Conservation (phyloP, 2,113 vertebrate genomes). For the Ageneiosus marmoratus region DNA sequence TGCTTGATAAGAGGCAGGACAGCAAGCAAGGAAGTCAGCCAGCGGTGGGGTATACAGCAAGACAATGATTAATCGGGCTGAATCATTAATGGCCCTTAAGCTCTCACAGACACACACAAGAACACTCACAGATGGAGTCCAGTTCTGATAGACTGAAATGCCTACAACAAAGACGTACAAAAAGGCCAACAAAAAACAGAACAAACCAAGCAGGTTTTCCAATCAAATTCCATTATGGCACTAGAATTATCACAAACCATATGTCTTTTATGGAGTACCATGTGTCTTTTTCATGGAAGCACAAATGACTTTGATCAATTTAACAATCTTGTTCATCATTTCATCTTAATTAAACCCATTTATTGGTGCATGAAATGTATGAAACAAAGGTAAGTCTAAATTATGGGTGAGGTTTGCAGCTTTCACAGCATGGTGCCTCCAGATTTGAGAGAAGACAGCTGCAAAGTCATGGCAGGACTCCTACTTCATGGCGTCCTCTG, state of each 20-base stretch:
- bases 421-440: constrained; percentile 5
- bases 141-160: constrained; percentile 18
- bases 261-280: background rate
- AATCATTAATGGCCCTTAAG: constrained; percentile 48
- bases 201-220: background rate
- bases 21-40: constrained; percentile 54
- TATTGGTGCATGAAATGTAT: constrained; percentile 15
- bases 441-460: constrained; percentile 40
- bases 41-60: constrained; percentile 49
- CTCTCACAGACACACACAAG: constrained; percentile 35
- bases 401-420: constrained; percentile 27
- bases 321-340: background rate
- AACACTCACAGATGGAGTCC: constrained; percentile 16
- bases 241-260: constrained; percentile 8
- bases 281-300: background rate
- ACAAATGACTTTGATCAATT: constrained; percentile 12
- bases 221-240: constrained; percentile 19
- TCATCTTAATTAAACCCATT: background rate
- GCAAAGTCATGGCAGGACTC: constrained; percentile 16
- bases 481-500: constrained; percentile 38
- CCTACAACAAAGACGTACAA: constrained; percentile 21
- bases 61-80: constrained; percentile 54
- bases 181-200: background rate
- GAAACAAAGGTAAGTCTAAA: constrained; percentile 28
- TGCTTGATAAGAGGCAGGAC: constrained; percentile 56